These are phyloP conservation scores for Cephus cinctus DNA, from an alignment of 1,140 invertebrate genomes.

Conservation along the genomic window DNA sequence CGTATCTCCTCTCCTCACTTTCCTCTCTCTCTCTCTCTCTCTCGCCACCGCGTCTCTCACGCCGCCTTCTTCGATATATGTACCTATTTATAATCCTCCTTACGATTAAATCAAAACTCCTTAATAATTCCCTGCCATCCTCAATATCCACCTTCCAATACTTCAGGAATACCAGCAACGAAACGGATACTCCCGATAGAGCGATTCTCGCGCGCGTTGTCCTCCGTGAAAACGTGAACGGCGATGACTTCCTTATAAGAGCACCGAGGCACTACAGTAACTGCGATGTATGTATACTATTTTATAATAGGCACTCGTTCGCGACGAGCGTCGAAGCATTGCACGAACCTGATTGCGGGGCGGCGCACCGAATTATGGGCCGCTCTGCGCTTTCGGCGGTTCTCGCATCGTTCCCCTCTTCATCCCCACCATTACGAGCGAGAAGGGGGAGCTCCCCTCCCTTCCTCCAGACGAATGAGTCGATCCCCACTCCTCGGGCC, in stretches of 20 bases:
- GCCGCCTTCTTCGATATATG: conserved; percentile 18
- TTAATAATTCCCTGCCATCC: too few species aligned
- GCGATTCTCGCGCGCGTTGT: too few species aligned
- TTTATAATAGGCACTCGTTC: too few species aligned
- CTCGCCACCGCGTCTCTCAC: conserved; percentile 17
- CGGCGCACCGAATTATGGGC: conserved; percentile 47
- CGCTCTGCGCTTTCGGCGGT: conserved; percentile 42
- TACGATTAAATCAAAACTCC: not conserved
- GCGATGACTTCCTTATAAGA: too few species aligned
- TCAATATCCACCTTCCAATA: too few species aligned
- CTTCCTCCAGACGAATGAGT: too few species aligned
- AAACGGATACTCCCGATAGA: too few species aligned
- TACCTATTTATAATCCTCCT: conserved; percentile 12
- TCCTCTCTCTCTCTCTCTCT: conserved; percentile 1
- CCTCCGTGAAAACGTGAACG: too few species aligned
- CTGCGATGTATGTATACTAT: too few species aligned
- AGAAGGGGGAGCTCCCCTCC: not conserved
- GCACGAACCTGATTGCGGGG: conserved; percentile 46
- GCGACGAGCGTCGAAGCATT: conserved; percentile 21
- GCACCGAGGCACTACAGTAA: too few species aligned
- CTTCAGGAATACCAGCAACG: too few species aligned
- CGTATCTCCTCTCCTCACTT: not conserved
- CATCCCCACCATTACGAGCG: conserved; percentile 1
- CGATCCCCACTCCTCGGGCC: too few species aligned
- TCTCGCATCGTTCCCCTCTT: conserved; percentile 28